Conservation (phyloP, 2,888 invertebrate species). For the Stenodema calcarata region DNA sequence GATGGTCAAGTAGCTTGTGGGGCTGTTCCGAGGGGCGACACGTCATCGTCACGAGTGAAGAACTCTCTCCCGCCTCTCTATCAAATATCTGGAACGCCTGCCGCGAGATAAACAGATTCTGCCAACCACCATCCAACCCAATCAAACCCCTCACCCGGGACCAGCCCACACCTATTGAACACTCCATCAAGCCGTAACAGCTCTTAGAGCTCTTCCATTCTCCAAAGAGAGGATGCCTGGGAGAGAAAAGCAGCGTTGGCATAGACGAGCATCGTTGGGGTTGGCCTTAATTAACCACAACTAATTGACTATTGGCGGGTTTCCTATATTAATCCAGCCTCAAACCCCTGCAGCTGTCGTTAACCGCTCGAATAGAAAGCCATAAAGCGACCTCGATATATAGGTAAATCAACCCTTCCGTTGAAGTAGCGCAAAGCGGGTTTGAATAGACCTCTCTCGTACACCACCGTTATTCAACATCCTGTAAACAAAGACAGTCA, state of each 20-base stretch:
- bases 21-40: not conserved
- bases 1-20: not conserved
- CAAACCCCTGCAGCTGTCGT: not conserved
- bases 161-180: not conserved
- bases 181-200: not conserved
- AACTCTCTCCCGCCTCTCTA: not conserved
- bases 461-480: not conserved
- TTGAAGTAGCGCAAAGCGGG: not conserved
- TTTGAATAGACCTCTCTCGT: not conserved
- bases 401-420: not conserved
- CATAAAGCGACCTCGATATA: not conserved
- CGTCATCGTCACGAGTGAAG: not conserved
- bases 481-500: not conserved
- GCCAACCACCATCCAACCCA: not conserved
- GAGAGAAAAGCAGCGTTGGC: not conserved
- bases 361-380: not conserved
- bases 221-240: not conserved
- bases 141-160: not conserved
- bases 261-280: not conserved
- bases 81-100: not conserved
- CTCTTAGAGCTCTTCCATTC: not conserved
- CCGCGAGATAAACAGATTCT: not conserved
- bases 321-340: not conserved
- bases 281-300: not conserved
- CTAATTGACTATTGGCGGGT: not conserved